Evolutionary conservation across 2,797 vertebrate species (phyloP).

Genomic region (Pipistrellus pipistrellus): DNA sequence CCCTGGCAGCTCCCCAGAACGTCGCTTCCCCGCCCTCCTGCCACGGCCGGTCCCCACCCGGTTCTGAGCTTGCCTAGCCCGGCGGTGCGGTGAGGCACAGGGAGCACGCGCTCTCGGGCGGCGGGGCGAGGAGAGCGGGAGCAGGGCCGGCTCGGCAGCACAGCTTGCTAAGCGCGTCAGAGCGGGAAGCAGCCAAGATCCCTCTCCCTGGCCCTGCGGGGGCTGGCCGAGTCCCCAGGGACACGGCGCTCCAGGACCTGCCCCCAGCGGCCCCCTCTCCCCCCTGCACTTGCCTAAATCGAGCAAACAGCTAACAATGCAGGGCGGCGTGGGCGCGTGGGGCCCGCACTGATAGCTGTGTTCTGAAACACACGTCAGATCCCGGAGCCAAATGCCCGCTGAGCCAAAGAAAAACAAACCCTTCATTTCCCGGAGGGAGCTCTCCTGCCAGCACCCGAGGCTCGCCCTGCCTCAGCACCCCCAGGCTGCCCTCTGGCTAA

Average conservation of each 20-base stretch:
- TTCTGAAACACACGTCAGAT: slow-evolving; percentile 77
- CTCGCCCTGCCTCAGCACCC: background rate
- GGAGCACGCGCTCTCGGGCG: background rate
- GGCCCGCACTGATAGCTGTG: slow-evolving; percentile 69
- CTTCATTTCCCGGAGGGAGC: slow-evolving; percentile 80
- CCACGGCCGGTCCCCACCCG: background rate
- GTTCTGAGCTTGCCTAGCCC: background rate
- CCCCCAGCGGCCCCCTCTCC: background rate
- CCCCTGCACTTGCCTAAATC: slow-evolving; percentile 68
- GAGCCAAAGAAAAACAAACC: slow-evolving; percentile 74
- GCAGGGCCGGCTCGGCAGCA: background rate
- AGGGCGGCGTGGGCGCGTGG: slow-evolving; percentile 66
- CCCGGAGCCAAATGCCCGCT: slow-evolving; percentile 64
- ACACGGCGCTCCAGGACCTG: background rate
- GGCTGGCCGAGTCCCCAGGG: background rate
- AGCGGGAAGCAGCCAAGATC: background rate
- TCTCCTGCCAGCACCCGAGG: background rate
- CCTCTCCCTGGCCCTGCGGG: background rate
- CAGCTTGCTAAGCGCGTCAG: background rate
- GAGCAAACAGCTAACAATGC: slow-evolving; percentile 79
- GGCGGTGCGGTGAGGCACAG: background rate
- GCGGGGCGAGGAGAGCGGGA: background rate
- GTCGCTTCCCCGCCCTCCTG: background rate
- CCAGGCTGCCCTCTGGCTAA: background rate
- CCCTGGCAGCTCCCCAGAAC: background rate